Conservation (phyloP, 2,113 vertebrate species). For the Eupsittula cactorum region DNA sequence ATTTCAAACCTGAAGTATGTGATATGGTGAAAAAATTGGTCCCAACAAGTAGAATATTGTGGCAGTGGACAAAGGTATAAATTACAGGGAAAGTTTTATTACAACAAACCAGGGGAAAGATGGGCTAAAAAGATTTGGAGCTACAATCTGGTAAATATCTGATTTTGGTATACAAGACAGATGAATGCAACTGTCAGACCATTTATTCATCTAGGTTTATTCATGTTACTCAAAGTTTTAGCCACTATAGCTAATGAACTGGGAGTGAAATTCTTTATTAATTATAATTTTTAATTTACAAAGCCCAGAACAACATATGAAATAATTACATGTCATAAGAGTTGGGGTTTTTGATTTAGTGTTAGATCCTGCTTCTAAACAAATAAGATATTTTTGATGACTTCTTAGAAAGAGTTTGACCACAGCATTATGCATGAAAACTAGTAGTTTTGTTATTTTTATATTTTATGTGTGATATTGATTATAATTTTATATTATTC, state of each 20-base stretch:
- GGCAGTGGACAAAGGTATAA: constrained; percentile 88
- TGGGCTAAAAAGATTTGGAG: not conserved
- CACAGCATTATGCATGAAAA: not conserved
- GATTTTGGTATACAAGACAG: not conserved
- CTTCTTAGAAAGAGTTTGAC: not conserved
- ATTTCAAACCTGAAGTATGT: constrained; percentile 75
- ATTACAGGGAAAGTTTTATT: not conserved
- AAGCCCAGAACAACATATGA: not conserved
- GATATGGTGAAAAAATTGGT: constrained; percentile 77
- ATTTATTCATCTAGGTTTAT: not conserved
- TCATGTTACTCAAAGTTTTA: not conserved
- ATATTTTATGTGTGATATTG: not conserved
- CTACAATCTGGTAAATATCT: not conserved
- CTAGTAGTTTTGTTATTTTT: not conserved
- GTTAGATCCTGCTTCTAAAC: not conserved
- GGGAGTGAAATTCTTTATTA: not conserved
- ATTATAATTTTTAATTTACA: not conserved
- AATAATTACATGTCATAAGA: not conserved
- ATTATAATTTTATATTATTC: not conserved
- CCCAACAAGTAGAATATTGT: constrained; percentile 78
- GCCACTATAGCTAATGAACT: not conserved
- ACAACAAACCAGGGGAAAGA: not conserved
- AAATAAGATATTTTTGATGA: not conserved
- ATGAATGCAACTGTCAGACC: not conserved
- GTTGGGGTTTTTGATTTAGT: not conserved